Evolutionary conservation across 2,888 invertebrate species (phyloP), one percentile per base, ranked within the genome.

Genomic region (Neoascia interrupta): DNA sequence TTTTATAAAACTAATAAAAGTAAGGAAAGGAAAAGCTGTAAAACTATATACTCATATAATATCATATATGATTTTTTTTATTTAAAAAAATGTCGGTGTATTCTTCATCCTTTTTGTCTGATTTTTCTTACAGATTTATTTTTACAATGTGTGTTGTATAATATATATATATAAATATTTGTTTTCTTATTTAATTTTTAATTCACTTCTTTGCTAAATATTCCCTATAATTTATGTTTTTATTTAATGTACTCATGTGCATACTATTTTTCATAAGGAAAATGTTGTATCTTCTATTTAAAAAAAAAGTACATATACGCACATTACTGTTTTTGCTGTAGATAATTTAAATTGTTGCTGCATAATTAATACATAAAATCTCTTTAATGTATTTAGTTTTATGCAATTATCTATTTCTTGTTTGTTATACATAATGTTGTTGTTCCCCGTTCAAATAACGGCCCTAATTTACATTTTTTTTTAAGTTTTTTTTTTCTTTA

Each of bases 31-130:
- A 61, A 64, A 47, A 61, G 58, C 31, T 45, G 45, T 56, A 68
- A 51, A 60, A 70, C 69, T 81, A 80, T 72, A 66, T 70, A 56
- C 66, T 68, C 73, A 66, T 73, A 73, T 64, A 74, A 47, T 64
- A 76, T 70, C 26, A 36, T 73, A 73, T 64, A 79, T 61, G 79
- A 68, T 73, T 73, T 66, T 45, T 28, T 58, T 61, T 63, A 61
- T 54, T 79, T 79, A 66, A 73, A 79, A 79, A 79, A 79, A 74
- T 83, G 84, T 85, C 84, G 85, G 85, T 86, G 84, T 86, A 85
- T 86, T 84, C 86, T 86, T 86, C 85, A 86, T 87, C 87, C 86
- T 85, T 85, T 85, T 69, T 72, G 47, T 75, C 61, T 79, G 68
- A 61, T 73, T 81, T 81, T 63, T 64, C 82, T 74, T 76, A 81